Evolutionary conservation across 2,113 vertebrate species (phyloP).

Genomic region (Amphilophus citrinellus): DNA sequence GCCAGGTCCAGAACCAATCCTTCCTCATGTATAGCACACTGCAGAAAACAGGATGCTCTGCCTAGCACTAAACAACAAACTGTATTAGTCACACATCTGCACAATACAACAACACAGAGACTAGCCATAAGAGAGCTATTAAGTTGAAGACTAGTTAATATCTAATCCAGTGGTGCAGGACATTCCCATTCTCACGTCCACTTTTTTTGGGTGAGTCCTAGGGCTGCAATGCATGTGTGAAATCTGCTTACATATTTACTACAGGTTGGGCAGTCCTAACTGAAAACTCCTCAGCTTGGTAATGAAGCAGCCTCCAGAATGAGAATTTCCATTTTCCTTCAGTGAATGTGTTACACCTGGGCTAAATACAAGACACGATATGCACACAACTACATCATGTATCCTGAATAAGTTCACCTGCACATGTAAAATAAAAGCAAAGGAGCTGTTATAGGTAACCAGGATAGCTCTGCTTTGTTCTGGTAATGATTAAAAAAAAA

Average conservation of each 20-base stretch:
- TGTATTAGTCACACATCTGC: background rate
- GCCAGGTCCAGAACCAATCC: background rate
- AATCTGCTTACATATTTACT: background rate
- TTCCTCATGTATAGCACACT: background rate
- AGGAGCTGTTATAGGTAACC: background rate
- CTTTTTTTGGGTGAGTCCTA: background rate
- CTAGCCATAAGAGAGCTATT: background rate
- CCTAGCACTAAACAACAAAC: background rate
- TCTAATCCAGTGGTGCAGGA: background rate
- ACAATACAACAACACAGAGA: background rate
- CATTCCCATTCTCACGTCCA: background rate
- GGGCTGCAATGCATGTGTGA: background rate
- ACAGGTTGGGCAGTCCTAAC: background rate
- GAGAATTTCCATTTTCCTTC: background rate
- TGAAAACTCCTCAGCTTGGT: background rate
- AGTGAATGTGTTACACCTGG: background rate
- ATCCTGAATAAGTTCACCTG: background rate
- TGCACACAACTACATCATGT: background rate
- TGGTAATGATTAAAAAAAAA: conserved; percentile 26
- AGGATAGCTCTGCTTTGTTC: background rate
- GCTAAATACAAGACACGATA: background rate
- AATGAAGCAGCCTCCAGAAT: background rate
- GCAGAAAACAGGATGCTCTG: background rate
- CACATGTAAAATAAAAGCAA: background rate
- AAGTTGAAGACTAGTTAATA: background rate